Evolutionary conservation across 1,140 invertebrate species (phyloP).

Genomic region (Neodiprion virginianus): DNA sequence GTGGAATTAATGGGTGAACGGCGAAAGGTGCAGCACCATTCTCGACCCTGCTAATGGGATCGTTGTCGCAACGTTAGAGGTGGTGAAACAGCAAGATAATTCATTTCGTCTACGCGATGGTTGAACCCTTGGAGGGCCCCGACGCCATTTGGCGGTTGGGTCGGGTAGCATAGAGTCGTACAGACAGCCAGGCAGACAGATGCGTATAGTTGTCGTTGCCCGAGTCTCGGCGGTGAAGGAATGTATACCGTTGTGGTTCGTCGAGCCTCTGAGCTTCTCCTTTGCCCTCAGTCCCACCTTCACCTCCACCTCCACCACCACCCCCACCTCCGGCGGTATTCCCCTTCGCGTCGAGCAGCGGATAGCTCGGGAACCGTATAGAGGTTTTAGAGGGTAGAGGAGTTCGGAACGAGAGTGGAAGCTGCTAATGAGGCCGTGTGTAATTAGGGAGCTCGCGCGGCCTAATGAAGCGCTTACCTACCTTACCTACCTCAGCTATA

Average conservation of each 20-base stretch:
- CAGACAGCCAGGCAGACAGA: background rate
- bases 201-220: slow-evolving; percentile 35
- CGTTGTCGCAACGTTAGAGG: background rate
- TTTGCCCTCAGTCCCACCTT: slow-evolving; percentile 26
- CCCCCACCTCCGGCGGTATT: slow-evolving; percentile 24
- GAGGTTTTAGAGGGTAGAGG: slow-evolving; percentile 35
- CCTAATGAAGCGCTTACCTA: slow-evolving; percentile 63
- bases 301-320: background rate
- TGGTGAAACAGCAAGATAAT: background rate
- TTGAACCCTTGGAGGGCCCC: slow-evolving; percentile 27
- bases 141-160: slow-evolving; percentile 42
- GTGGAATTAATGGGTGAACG: no score
- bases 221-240: slow-evolving; percentile 44
- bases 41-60: background rate
- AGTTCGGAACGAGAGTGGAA: slow-evolving; percentile 39
- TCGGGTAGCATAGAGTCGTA: slow-evolving; percentile 35
- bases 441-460: slow-evolving; percentile 63
- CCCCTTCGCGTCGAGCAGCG: slow-evolving; percentile 24
- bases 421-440: slow-evolving; percentile 62
- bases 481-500: slow-evolving; percentile 46
- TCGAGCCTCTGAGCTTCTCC: slow-evolving; percentile 28
- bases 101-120: background rate
- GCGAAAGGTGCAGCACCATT: no score
- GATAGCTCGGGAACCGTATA: slow-evolving; percentile 28
- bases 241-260: slow-evolving; percentile 41